A percentile compares a stretch with the other conserved stretches of the same genome.
Evolutionary conservation across 2,888 invertebrate species (phyloP).

Genomic region (Drepanosiphum platanoidis): DNA sequence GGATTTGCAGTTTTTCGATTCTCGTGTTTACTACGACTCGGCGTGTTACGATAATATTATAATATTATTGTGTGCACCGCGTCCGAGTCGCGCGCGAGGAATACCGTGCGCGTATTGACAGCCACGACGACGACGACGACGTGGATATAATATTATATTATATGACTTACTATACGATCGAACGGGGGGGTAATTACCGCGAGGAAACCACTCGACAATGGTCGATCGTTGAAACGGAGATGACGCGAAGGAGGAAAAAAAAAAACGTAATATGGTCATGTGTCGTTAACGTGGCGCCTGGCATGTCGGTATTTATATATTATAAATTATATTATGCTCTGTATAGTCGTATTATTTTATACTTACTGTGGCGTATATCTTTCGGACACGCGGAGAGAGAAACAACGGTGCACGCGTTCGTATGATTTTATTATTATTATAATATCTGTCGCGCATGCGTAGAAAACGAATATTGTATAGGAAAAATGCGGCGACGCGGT

Average conservation of each 20-base stretch:
- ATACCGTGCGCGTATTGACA: slow-evolving; percentile 17
- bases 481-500: not conserved
- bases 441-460: not conserved
- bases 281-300: slow-evolving; percentile 45
- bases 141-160: no score
- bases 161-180: no score
- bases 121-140: not conserved
- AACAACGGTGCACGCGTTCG: no score
- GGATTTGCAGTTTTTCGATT: slow-evolving; percentile 14
- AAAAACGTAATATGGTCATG: slow-evolving; percentile 15
- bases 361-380: not conserved
- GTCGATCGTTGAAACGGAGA: slow-evolving; percentile 24
- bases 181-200: slow-evolving; percentile 35
- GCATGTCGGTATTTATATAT: slow-evolving; percentile 6
- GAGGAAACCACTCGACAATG: slow-evolving; percentile 28
- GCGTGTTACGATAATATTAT: no score
- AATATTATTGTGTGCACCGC: no score
- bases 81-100: not conserved
- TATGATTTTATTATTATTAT: not conserved
- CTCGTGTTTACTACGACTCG: no score
- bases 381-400: not conserved
- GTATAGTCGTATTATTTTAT: no score
- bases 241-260: slow-evolving; percentile 47
- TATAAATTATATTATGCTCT: no score
- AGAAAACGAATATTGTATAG: not conserved